Evolutionary conservation across 2,113 vertebrate species (phyloP).

Genomic region (Limnothrissa miodon): DNA sequence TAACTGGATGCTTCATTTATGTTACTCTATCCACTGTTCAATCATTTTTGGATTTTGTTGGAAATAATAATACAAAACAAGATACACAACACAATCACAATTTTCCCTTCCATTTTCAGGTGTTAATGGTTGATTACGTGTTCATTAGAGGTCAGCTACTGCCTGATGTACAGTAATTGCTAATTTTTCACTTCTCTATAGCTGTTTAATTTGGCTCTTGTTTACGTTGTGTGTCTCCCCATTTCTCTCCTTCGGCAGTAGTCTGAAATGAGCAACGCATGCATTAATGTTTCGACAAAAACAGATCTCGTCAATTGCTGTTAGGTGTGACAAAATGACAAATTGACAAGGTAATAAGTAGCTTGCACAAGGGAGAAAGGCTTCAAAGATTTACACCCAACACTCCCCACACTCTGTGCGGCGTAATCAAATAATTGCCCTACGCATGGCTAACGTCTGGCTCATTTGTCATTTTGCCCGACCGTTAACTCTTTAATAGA

Average conservation of each 20-base stretch:
- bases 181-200: constrained; percentile 36
- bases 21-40: background rate
- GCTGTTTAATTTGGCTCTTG: constrained; percentile 45
- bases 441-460: constrained; percentile 43
- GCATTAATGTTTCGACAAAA: constrained; percentile 49
- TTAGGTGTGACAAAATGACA: constrained; percentile 56
- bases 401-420: constrained; percentile 26
- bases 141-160: constrained; percentile 47
- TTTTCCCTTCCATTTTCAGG: constrained; percentile 22
- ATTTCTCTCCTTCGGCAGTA: constrained; percentile 36
- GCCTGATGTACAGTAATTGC: constrained; percentile 51
- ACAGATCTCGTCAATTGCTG: constrained; percentile 48
- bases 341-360: constrained; percentile 55
- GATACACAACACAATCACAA: constrained; percentile 44
- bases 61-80: constrained; percentile 47
- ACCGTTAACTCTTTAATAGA: constrained; percentile 42
- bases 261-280: constrained; percentile 36
- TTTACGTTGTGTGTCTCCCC: constrained; percentile 43
- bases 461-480: constrained; percentile 38
- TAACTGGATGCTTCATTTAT: background rate
- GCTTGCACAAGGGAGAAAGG: constrained; percentile 33
- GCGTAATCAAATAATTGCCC: constrained; percentile 51
- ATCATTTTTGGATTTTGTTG: constrained; percentile 13
- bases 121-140: constrained; percentile 57
- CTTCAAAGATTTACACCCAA: constrained; percentile 48